Evolutionary conservation across 2,888 invertebrate genomes (phyloP).

Genomic region (Altica lythri): DNA sequence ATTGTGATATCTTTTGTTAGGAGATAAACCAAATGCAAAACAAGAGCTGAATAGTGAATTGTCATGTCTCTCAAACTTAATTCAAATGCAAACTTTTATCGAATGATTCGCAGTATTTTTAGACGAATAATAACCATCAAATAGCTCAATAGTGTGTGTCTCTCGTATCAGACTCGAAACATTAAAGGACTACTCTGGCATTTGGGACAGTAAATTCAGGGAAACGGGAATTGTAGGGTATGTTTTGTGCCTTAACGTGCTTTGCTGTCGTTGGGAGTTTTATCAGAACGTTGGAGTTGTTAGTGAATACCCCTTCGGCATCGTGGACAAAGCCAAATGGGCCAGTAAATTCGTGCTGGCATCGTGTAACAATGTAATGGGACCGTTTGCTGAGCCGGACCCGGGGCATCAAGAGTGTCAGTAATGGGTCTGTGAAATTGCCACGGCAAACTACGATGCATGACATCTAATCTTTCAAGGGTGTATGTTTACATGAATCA

Average conservation of each 20-base stretch:
- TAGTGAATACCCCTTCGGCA: conserved; percentile 41
- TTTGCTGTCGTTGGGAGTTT: conserved; percentile 38
- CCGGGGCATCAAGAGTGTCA: conserved; percentile 44
- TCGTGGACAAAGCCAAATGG: conserved; percentile 48
- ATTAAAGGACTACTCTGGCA: conserved; percentile 36
- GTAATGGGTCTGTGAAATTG: conserved; percentile 44
- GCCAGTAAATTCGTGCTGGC: conserved; percentile 44
- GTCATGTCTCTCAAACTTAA: conserved; percentile 19
- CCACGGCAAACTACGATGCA: conserved; percentile 35
- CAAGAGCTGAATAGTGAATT: conserved; percentile 8
- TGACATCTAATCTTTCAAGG: conserved; percentile 38
- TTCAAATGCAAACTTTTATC: conserved; percentile 23
- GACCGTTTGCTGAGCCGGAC: conserved; percentile 41
- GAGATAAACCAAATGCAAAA: too few relatives aligned
- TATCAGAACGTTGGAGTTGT: conserved; percentile 38
- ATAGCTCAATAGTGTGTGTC: conserved; percentile 34
- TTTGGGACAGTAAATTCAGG: conserved; percentile 37
- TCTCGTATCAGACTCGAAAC: conserved; percentile 31
- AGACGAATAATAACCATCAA: conserved; percentile 36
- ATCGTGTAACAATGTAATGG: conserved; percentile 46
- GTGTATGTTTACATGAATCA: too few relatives aligned
- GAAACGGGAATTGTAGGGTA: conserved; percentile 33
- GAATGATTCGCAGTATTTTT: conserved; percentile 27
- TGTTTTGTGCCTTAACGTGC: conserved; percentile 39
- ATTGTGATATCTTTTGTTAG: too few relatives aligned